Evolutionary conservation across 2,797 vertebrate species (phyloP).

Genomic region (Anguilla megastoma): DNA sequence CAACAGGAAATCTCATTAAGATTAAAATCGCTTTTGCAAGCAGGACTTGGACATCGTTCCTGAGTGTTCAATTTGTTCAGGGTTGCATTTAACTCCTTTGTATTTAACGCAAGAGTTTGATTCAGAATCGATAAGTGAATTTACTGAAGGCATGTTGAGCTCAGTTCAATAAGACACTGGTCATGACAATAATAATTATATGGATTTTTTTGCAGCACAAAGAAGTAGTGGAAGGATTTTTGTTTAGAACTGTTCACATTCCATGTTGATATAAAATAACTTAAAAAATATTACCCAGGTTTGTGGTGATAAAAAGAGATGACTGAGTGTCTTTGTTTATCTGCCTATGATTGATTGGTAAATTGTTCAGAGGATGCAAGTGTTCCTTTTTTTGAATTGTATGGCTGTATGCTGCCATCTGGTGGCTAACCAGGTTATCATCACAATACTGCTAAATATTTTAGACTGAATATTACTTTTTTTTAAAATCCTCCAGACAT

Average conservation of each 20-base stretch:
- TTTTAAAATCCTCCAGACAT: not conserved
- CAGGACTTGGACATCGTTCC: not conserved
- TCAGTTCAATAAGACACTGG: not conserved
- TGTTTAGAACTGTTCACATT: not conserved
- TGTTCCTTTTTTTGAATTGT: not conserved
- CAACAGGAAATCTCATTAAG: not conserved
- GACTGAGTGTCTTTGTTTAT: not conserved
- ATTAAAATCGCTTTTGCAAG: not conserved
- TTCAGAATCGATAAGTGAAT: not conserved
- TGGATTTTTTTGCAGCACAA: not conserved
- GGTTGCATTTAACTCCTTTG: not conserved
- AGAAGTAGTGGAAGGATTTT: not conserved
- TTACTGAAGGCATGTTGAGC: not conserved
- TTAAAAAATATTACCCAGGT: not conserved
- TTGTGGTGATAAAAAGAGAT: not conserved
- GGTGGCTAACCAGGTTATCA: not conserved
- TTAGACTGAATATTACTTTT: not conserved
- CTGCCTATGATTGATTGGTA: not conserved
- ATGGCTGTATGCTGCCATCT: not conserved
- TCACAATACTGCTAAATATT: not conserved
- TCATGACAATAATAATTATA: not conserved
- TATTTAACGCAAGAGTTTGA: not conserved
- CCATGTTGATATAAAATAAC: not conserved
- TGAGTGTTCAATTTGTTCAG: not conserved
- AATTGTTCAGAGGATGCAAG: not conserved